These are phyloP conservation scores for Chesias legatella DNA, from an alignment of 2,888 invertebrate genomes.

Conservation along the genomic window DNA sequence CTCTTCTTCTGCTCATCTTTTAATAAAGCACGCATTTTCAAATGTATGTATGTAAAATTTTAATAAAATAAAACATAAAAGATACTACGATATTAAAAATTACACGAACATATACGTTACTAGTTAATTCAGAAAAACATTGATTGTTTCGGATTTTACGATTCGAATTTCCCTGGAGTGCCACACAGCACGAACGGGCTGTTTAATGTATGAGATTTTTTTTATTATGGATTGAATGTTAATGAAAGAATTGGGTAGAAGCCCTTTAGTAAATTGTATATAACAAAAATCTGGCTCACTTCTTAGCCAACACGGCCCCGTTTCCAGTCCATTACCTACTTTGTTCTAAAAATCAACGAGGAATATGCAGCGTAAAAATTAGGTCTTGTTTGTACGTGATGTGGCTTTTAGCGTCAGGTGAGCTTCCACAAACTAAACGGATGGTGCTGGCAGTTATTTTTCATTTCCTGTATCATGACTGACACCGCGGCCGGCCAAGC, in stretches of 20 bases:
- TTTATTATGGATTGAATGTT: slow-evolving; percentile 17
- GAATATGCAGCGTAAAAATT: slow-evolving; percentile 27
- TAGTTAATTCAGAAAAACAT: slow-evolving; percentile 14
- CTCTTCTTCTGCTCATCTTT: too few relatives aligned
- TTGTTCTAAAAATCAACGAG: slow-evolving; percentile 25
- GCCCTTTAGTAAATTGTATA: slow-evolving; percentile 20
- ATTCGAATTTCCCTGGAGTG: slow-evolving; percentile 22
- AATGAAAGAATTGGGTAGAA: slow-evolving; percentile 22
- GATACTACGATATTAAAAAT: too few relatives aligned
- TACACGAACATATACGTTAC: neutral
- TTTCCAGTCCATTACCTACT: slow-evolving; percentile 33
- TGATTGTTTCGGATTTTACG: slow-evolving; percentile 22
- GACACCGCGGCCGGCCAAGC: slow-evolving; percentile 25
- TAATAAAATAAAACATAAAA: too few relatives aligned
- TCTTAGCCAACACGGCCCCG: slow-evolving; percentile 32
- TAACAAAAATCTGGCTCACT: slow-evolving; percentile 21
- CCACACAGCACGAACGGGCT: slow-evolving; percentile 11
- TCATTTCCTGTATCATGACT: slow-evolving; percentile 37
- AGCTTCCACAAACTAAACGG: slow-evolving; percentile 28
- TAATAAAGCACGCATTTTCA: too few relatives aligned
- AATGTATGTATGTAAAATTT: too few relatives aligned
- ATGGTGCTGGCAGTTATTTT: slow-evolving; percentile 31
- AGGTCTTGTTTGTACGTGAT: slow-evolving; percentile 10
- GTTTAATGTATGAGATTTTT: slow-evolving; percentile 21
- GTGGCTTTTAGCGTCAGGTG: slow-evolving; percentile 33